These are phyloP conservation scores for Eremobia ochroleuca DNA, from an alignment of 2,888 invertebrate species.

Conservation along the genomic window DNA sequence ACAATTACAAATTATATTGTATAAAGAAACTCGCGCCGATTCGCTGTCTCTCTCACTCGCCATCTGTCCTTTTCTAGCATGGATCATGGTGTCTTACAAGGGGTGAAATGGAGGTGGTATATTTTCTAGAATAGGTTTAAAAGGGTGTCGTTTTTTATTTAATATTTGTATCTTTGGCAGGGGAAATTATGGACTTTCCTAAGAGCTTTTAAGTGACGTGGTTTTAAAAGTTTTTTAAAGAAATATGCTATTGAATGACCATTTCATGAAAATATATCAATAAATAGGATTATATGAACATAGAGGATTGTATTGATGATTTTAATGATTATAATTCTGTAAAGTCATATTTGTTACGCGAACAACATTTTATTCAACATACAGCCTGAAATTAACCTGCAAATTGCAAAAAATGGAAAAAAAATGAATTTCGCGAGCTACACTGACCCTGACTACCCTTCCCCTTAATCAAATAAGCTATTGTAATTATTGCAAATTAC, in stretches of 20 bases:
- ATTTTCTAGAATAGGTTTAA: not conserved
- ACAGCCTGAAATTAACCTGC: too few relatives aligned
- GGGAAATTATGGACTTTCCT: not conserved
- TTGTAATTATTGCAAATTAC: too few relatives aligned
- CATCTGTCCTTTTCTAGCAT: slow-evolving; percentile 33
- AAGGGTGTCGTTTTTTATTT: not conserved
- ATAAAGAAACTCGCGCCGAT: slow-evolving; percentile 58
- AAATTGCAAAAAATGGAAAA: too few relatives aligned
- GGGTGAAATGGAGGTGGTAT: slow-evolving; percentile 46
- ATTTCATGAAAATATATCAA: too few relatives aligned
- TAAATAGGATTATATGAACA: too few relatives aligned
- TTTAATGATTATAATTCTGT: too few relatives aligned
- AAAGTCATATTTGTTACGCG: too few relatives aligned
- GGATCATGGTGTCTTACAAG: not conserved
- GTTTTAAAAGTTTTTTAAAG: not conserved
- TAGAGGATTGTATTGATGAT: too few relatives aligned
- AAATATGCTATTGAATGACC: not conserved
- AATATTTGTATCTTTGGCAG: not conserved
- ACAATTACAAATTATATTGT: slow-evolving; percentile 37
- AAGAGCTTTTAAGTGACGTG: not conserved
- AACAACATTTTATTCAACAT: too few relatives aligned
- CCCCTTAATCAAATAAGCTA: too few relatives aligned
- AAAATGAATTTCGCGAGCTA: too few relatives aligned
- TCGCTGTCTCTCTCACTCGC: slow-evolving; percentile 46
- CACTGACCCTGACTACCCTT: too few relatives aligned